Evolutionary conservation across 1,140 invertebrate genomes (phyloP), one percentile per base, ranked within the genome.

Genomic region (Pseudachorutes palmiensis): DNA sequence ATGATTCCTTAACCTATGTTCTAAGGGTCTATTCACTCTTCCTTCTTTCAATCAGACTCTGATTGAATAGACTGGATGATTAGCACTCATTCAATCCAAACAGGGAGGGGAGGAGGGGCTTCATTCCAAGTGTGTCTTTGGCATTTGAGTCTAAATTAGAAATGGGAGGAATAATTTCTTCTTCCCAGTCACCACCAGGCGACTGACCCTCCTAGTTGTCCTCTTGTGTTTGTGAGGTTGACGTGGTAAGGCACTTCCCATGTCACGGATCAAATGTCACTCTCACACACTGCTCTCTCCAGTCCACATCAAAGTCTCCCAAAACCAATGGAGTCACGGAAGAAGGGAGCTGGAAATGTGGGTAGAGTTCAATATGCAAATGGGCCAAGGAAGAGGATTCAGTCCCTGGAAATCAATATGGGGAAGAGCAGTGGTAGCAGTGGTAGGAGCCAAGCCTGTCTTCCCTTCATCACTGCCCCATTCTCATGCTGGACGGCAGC

Each of bases 401-500:
- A 41, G 36, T 41, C 36, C 19, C 5, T 41, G 51, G 12, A 55
- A 45, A 45, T 45, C 36, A 55, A 55, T 55, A 55, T 55, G 12
- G 51, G 24, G 24, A 55, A 22, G 9, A 24, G 51, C 12, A 55
- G 51, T 16, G 24, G 12, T 24, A 55, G 24, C 24, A 55, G 51
- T 19, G 24, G 51, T 55, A 26, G 24, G 24, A 55, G 51, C 9
- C 9, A 55, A 22, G 24, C 5, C 9, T 5, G 24, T 14, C 24
- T 24, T 16, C 12, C 24, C 51, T 55, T 55, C 24, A 5, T 19
- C 36, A n/a, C n/a, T n/a, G 69, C 72, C 26, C 60, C 69, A 33
- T 67, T 69, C 59, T 71, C 72, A 61, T 74, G 73, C 62, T 74
- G 73, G 48, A 74, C 71, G 55, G 71, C 73, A 22, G 71, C 71